Evolutionary conservation across 2,888 invertebrate genomes (phyloP).

Genomic region (Linhomoeus sp.): DNA sequence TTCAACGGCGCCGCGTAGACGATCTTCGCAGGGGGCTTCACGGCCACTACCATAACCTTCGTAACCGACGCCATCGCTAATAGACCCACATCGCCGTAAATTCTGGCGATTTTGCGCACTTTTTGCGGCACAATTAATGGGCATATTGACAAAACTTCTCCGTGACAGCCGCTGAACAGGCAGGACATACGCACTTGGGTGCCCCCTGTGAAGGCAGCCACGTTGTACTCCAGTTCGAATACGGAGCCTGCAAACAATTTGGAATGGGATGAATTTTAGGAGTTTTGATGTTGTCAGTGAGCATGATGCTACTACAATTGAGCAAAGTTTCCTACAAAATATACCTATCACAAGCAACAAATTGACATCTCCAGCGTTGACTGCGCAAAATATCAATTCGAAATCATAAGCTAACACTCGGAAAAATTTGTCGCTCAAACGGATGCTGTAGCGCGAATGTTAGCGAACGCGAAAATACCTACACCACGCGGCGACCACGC

Average conservation of each 20-base stretch:
- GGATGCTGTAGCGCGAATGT: too few relatives aligned
- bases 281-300: too few relatives aligned
- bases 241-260: constrained; percentile 61
- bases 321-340: too few relatives aligned
- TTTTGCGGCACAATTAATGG: constrained; percentile 42
- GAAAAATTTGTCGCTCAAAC: too few relatives aligned
- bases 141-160: constrained; percentile 63
- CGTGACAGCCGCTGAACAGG: constrained; percentile 75
- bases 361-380: too few relatives aligned
- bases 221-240: constrained; percentile 59
- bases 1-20: constrained; percentile 11
- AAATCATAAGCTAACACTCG: too few relatives aligned
- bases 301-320: too few relatives aligned
- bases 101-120: background rate
- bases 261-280: too few relatives aligned
- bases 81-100: constrained; percentile 30
- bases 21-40: constrained; percentile 9
- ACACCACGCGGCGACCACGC: too few relatives aligned
- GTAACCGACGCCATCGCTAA: constrained; percentile 83
- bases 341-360: too few relatives aligned
- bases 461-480: too few relatives aligned
- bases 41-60: constrained; percentile 40
- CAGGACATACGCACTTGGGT: constrained; percentile 34
- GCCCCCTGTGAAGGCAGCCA: background rate
- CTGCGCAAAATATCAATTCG: too few relatives aligned